A percentile compares a stretch with the other conserved stretches of the same genome.
Conservation (phyloP, 2,797 vertebrate species). For the Pseudomugil tenellus region DNA sequence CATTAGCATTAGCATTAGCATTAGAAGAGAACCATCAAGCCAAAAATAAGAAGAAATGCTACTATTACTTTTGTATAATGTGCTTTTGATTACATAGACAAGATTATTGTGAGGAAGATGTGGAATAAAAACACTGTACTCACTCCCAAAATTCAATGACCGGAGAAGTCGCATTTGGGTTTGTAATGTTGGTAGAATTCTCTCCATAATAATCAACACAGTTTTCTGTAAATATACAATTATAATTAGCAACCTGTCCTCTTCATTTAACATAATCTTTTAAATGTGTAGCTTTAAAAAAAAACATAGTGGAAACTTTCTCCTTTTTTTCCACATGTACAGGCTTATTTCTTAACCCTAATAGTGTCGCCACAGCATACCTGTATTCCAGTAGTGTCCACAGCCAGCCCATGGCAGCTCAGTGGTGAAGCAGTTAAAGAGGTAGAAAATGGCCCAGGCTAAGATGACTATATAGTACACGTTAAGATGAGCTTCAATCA, state of each 20-base stretch:
- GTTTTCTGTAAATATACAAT: slow-evolving; percentile 83
- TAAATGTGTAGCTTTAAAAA: slow-evolving; percentile 1
- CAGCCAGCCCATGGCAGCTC: slow-evolving; percentile 97
- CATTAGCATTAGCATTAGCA: no score
- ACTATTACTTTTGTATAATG: not conserved
- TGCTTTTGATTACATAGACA: slow-evolving; percentile 8
- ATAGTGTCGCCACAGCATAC: slow-evolving; percentile 66
- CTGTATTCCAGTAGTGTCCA: slow-evolving; percentile 99
- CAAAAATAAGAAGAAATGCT: not conserved
- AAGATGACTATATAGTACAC: slow-evolving; percentile 98
- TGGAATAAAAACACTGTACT: slow-evolving; percentile 78
- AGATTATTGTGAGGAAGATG: not conserved
- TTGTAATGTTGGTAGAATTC: slow-evolving; percentile 92
- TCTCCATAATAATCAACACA: slow-evolving; percentile 95
- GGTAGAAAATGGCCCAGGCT: slow-evolving; percentile 98
- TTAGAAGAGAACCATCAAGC: slow-evolving; percentile 3
- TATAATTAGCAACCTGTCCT: not conserved
- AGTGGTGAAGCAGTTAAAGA: slow-evolving; percentile 97
- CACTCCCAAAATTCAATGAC: slow-evolving; percentile 99
- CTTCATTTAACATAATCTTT: not conserved
- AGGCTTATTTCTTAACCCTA: slow-evolving; percentile 2
- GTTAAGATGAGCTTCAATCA: slow-evolving; percentile 96
- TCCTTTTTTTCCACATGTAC: not conserved
- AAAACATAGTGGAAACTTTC: not conserved
- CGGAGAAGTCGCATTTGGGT: slow-evolving; percentile 92